phyloP scores from a whole-genome alignment of 2,888 invertebrate genomes.

The Drosophila heteroneura region DNA sequence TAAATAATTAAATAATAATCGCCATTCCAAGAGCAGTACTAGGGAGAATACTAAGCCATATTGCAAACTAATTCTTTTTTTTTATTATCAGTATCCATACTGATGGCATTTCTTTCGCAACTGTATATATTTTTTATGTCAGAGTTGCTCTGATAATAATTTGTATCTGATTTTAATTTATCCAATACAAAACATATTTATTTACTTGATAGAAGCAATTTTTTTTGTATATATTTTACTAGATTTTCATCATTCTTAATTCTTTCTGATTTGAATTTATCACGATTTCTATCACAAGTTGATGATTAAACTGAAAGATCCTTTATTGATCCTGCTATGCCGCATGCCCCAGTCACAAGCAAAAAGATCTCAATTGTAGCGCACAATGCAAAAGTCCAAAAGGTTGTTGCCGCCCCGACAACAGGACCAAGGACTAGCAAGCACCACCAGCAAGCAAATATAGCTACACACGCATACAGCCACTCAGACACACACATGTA shows the following conservation, averaged over 20 bases:
- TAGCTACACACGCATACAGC: neutral
- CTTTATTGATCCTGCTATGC: neutral
- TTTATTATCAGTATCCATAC: neutral
- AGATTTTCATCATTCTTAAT: neutral
- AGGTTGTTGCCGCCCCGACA: conserved; percentile 20
- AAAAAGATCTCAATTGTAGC: conserved; percentile 15
- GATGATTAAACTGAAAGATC: neutral
- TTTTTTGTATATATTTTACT: neutral
- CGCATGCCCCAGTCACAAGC: neutral
- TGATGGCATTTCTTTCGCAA: neutral
- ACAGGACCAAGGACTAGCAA: conserved; percentile 1
- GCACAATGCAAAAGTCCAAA: conserved; percentile 35
- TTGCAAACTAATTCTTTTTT: neutral
- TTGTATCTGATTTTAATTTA: neutral
- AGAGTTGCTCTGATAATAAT: neutral
- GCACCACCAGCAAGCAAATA: conserved; percentile 18
- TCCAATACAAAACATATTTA: neutral
- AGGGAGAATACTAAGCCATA: neutral
- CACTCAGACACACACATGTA: neutral
- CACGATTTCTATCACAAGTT: neutral
- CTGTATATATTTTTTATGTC: neutral
- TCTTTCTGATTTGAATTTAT: neutral
- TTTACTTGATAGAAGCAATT: neutral
- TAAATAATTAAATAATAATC: no score
- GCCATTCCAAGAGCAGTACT: neutral